Evolutionary conservation across 1,140 invertebrate species (phyloP).

Genomic region (Zaprionus davidi): DNA sequence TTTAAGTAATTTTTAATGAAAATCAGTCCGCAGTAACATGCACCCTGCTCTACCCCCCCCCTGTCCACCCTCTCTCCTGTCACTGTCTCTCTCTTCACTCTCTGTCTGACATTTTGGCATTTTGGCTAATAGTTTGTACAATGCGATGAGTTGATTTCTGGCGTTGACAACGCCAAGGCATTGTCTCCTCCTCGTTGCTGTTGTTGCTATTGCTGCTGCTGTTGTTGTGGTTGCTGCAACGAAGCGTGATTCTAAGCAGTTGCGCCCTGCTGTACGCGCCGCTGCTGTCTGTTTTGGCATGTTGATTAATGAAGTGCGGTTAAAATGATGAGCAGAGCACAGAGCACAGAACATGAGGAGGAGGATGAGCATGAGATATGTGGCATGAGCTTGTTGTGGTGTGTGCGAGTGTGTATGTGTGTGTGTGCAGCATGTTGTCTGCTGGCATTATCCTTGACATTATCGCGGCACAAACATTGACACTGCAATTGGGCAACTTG

Average conservation of each 20-base stretch:
- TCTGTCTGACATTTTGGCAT: constrained; percentile 61
- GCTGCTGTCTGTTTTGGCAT: constrained; percentile 62
- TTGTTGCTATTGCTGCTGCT: constrained; percentile 17
- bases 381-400: too few relatives aligned
- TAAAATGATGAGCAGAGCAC: constrained; percentile 20
- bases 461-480: constrained; percentile 58
- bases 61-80: not conserved
- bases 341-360: not conserved
- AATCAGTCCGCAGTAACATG: constrained; percentile 49
- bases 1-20: constrained; percentile 80
- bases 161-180: constrained; percentile 57
- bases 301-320: constrained; percentile 83
- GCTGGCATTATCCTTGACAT: constrained; percentile 58
- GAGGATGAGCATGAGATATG: constrained; percentile 31
- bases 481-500: constrained; percentile 41
- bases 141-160: constrained; percentile 76
- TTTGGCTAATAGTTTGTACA: constrained; percentile 79
- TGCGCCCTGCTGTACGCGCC: not conserved
- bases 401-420: not conserved
- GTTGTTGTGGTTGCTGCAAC: constrained; percentile 38
- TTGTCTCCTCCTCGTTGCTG: constrained; percentile 27
- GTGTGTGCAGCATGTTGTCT: not conserved
- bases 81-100: constrained; percentile 10
- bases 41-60: not conserved
- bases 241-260: constrained; percentile 25